Base-by-base conservation (phyloP, 53 echinoderm and acorn worm species). In the Arbacia lixula region DNA sequence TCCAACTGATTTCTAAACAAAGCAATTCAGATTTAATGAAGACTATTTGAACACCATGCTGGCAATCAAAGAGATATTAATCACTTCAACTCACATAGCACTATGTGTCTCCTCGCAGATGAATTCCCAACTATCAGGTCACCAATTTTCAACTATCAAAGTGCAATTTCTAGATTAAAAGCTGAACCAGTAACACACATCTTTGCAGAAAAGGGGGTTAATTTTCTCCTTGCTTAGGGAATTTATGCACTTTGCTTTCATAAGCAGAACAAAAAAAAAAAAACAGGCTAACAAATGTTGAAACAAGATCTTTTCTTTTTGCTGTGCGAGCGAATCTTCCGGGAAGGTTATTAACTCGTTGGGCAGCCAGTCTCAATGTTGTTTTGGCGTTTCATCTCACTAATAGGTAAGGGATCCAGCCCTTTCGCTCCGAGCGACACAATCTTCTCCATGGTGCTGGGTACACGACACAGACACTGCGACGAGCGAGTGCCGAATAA, bases 211-310 rank as follows among this genome's bases (percentile, higher is more conserved):
- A 69, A 69, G 4, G 69, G 16, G 69, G 69, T 69, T 46, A 69
- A 69, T 69, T 69, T 29, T 36, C 43, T 41, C 17, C 69, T 27
- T n/a, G n/a, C n/a, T 69, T 10, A 42, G 69, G 43, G 69, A 42
- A 42, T 43, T 69, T 27, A 42, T 43, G 43, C 69, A 69, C 67
- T 67, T 40, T 38, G 29, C 69, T 43, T 42, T 8, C n/a, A n/a
- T n/a, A n/a, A n/a, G n/a, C n/a, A n/a, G n/a, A n/a, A n/a, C n/a
- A n/a, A 16, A 43, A 4, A 69, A 41, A 36, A 69, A 42, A 67
- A 69, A 46, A 41, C 69, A 69, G 69, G 69, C 43, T 69, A 69
- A 69, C 69, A 69, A 69, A 69, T 69, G 69, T 69, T 69, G 69
- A 69, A 69, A 69, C 69, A 69, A 43, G 69, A 43, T 69, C 43